phyloP scores from a whole-genome alignment of 2,888 invertebrate genomes.

The Macaria liturata region DNA sequence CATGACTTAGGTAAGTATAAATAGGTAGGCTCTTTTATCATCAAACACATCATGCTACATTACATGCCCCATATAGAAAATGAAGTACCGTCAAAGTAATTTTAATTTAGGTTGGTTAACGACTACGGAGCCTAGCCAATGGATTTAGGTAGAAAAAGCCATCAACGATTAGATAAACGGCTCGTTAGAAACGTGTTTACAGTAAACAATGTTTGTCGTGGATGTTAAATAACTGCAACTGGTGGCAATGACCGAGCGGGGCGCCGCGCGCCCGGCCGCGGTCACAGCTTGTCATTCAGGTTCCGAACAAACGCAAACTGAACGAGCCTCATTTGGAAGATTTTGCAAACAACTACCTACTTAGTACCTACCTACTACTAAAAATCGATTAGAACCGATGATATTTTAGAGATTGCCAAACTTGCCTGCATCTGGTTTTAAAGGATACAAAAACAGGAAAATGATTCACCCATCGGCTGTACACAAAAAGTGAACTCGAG shows the following conservation, averaged over 20 bases:
- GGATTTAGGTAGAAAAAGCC: constrained; percentile 26
- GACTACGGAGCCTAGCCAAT: constrained; percentile 21
- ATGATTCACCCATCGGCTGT: constrained; percentile 6
- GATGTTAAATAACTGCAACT: constrained; percentile 77
- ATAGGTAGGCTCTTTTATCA: constrained; percentile 13
- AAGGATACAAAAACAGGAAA: constrained; percentile 11
- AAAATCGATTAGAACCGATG: constrained; percentile 31
- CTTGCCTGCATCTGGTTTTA: constrained; percentile 13
- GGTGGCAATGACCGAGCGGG: constrained; percentile 74
- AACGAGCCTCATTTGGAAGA: constrained; percentile 31
- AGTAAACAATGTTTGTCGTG: constrained; percentile 65
- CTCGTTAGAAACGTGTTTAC: constrained; percentile 66
- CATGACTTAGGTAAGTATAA: constrained; percentile 6
- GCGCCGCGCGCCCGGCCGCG: constrained; percentile 54
- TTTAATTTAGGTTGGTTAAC: constrained; percentile 9
- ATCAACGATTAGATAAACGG: constrained; percentile 48
- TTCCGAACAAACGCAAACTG: constrained; percentile 59
- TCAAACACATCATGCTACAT: constrained; percentile 1
- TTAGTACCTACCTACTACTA: constrained; percentile 13
- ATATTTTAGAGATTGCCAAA: constrained; percentile 27
- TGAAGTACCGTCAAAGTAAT: constrained; percentile 1
- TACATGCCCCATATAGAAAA: constrained; percentile 1
- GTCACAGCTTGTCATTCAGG: constrained; percentile 68
- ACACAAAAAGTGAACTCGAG: neutral
- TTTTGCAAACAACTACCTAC: constrained; percentile 27